A percentile compares a stretch with the other conserved stretches of the same genome.
phyloP scores from a whole-genome alignment of 92 coral and sea anemone species.

The Parazoanthus atlanticus region DNA sequence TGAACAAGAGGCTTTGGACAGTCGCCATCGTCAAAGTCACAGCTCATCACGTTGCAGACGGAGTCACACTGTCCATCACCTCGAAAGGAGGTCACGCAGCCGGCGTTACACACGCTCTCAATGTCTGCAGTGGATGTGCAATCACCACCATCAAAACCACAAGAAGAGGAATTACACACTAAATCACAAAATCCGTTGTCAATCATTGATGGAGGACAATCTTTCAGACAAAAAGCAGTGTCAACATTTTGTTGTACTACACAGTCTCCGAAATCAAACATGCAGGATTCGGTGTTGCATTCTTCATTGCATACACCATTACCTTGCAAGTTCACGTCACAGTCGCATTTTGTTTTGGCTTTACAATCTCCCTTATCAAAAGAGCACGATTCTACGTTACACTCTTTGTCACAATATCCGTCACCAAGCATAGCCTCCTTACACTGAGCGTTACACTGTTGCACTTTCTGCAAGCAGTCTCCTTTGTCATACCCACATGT shows the following conservation, averaged over 20 bases:
- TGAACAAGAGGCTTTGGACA: constrained; percentile 55
- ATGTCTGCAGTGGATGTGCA: constrained; percentile 10
- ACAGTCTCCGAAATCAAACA: constrained; percentile 74
- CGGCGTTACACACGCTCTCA: constrained; percentile 50
- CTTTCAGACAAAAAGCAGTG: constrained; percentile 41
- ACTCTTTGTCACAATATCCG: constrained; percentile 66
- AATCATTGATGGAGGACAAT: constrained; percentile 62
- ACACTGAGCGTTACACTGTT: constrained; percentile 58
- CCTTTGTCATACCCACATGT: constrained; percentile 57
- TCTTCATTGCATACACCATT: constrained; percentile 56
- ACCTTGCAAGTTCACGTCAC: constrained; percentile 46
- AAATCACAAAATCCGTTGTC: constrained; percentile 61
- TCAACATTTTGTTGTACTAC: constrained; percentile 20
- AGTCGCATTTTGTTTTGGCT: constrained; percentile 22
- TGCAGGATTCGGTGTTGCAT: constrained; percentile 57
- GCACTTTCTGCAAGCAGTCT: constrained; percentile 45
- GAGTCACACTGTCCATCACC: constrained; percentile 70
- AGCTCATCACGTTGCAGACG: constrained; percentile 58
- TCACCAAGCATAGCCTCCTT: constrained; percentile 53
- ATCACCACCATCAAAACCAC: constrained; percentile 59
- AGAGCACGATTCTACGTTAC: constrained; percentile 55
- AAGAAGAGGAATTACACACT: constrained; percentile 38
- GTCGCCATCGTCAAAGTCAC: constrained; percentile 61
- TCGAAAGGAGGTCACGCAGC: constrained; percentile 58
- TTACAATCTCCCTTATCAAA: constrained; percentile 61